phyloP scores from a whole-genome alignment of 1,140 invertebrate species.

The Drosophila persimilis region DNA sequence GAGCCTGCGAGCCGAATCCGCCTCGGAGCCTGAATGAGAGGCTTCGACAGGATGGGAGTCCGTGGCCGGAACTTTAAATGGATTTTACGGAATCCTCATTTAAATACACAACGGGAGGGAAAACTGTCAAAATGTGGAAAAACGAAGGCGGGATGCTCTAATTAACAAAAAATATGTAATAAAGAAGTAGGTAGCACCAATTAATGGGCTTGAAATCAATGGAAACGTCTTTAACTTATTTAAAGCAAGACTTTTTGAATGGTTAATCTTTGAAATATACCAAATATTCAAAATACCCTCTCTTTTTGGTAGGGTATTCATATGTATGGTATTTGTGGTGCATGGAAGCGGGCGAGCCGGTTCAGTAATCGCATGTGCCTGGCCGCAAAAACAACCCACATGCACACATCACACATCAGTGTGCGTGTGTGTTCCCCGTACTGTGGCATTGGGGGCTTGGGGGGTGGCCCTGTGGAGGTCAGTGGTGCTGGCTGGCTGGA shows the following conservation, averaged over 20 bases:
- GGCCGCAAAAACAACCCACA: constrained; percentile 63
- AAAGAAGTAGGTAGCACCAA: neutral
- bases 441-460: constrained; percentile 2
- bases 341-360: constrained; percentile 46
- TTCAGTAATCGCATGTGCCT: constrained; percentile 69
- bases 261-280: too few species aligned
- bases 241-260: too few species aligned
- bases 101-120: constrained; percentile 63
- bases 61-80: constrained; percentile 63
- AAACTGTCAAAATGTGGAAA: neutral
- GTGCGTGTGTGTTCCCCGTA: constrained; percentile 23
- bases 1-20: neutral
- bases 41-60: constrained; percentile 3
- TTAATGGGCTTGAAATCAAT: neutral
- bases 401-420: constrained; percentile 27
- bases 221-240: neutral
- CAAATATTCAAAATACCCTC: neutral
- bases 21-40: constrained; percentile 4
- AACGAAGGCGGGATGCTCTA: constrained; percentile 17
- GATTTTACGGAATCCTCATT: constrained; percentile 71
- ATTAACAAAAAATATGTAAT: neutral
- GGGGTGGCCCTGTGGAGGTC: constrained; percentile 30
- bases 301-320: constrained; percentile 11
- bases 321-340: constrained; percentile 45
- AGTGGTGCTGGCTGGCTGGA: constrained; percentile 24